These are phyloP conservation scores for Drosophila kanekoi DNA, from an alignment of 2,888 invertebrate genomes.

Conservation along the genomic window DNA sequence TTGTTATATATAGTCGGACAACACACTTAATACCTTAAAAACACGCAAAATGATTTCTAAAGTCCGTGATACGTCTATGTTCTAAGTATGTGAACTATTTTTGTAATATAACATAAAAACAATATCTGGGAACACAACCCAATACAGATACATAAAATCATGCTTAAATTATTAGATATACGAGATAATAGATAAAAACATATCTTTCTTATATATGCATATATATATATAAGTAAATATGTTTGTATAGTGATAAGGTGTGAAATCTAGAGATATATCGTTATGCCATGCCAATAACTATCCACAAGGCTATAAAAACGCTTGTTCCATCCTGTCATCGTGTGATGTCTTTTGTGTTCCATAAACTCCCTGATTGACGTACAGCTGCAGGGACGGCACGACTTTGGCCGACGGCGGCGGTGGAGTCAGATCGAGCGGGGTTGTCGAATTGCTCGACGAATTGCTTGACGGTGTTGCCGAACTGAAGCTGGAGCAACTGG, in stretches of 20 bases:
- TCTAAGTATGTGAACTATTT: slow-evolving; percentile 29
- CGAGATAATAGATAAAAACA: slow-evolving; percentile 17
- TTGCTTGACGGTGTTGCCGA: slow-evolving; percentile 54
- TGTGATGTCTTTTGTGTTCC: slow-evolving; percentile 40
- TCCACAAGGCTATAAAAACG: slow-evolving; percentile 46
- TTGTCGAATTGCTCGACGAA: slow-evolving; percentile 59
- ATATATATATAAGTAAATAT: slow-evolving; percentile 2
- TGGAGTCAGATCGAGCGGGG: slow-evolving; percentile 63
- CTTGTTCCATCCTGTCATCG: slow-evolving; percentile 29
- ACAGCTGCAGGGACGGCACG: slow-evolving; percentile 48
- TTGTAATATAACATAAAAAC: slow-evolving; percentile 44
- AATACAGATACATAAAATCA: slow-evolving; percentile 33
- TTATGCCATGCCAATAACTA: slow-evolving; percentile 17
- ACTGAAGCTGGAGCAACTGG: slow-evolving; percentile 61
- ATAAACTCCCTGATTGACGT: slow-evolving; percentile 49
- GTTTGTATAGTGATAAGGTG: slow-evolving; percentile 31
- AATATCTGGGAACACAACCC: slow-evolving; percentile 45
- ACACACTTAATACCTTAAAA: slow-evolving; percentile 28
- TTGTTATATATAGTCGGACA: slow-evolving; percentile 25
- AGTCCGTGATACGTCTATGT: slow-evolving; percentile 39
- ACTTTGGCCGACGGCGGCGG: slow-evolving; percentile 33
- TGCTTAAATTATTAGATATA: slow-evolving; percentile 18
- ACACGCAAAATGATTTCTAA: slow-evolving; percentile 35
- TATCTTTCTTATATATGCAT: slow-evolving; percentile 10
- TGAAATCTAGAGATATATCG: slow-evolving; percentile 42